Conservation (phyloP, 2,113 vertebrate genomes). For the Brachypodius melanocephalos region DNA sequence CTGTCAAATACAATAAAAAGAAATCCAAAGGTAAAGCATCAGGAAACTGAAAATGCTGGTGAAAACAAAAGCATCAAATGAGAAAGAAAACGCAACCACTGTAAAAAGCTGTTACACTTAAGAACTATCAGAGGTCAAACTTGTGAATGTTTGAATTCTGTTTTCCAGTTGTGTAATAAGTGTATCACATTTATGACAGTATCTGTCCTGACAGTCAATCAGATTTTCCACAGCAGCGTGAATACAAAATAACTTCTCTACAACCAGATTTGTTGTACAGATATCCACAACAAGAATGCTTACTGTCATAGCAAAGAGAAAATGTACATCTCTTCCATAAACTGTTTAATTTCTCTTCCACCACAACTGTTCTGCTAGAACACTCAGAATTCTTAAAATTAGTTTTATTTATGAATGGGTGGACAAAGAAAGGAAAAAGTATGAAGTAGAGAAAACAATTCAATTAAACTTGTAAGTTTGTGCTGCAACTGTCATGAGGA, state of each 20-base stretch:
- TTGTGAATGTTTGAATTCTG: background rate
- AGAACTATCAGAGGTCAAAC: background rate
- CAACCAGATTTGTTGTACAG: background rate
- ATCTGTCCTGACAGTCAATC: background rate
- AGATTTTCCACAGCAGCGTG: background rate
- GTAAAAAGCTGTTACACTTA: background rate
- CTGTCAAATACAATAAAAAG: background rate
- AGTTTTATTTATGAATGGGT: background rate
- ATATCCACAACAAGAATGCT: background rate
- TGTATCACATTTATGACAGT: background rate
- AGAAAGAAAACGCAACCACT: conserved; percentile 7
- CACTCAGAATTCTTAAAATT: background rate
- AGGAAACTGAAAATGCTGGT: background rate
- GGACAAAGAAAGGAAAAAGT: background rate
- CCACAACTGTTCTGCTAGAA: background rate
- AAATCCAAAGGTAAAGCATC: background rate
- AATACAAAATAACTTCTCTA: background rate
- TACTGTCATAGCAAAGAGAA: background rate
- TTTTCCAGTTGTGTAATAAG: background rate
- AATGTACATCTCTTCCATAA: background rate
- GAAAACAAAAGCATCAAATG: background rate
- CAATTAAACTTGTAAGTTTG: background rate
- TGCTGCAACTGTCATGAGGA: background rate
- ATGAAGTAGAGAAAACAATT: background rate
- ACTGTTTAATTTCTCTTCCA: background rate